These are phyloP conservation scores for Equus przewalskii DNA, from an alignment of 2,113 vertebrate species.

Conservation along the genomic window DNA sequence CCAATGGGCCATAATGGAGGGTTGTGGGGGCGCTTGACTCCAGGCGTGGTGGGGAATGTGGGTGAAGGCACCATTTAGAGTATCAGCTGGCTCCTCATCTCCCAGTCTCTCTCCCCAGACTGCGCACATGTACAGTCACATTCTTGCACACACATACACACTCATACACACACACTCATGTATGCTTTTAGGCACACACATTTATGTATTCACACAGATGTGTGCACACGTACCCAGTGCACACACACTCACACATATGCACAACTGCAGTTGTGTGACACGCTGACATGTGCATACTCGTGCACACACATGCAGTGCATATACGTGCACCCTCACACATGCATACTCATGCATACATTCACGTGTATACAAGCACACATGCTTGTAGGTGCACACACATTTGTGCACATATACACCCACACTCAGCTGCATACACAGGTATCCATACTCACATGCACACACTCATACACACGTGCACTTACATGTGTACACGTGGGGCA, in stretches of 20 bases:
- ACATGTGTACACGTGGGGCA: background rate
- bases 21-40: background rate
- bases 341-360: background rate
- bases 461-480: background rate
- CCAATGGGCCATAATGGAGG: background rate
- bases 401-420: no score
- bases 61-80: rapidly evolving
- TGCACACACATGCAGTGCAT: background rate
- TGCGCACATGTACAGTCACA: no score
- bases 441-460: no score
- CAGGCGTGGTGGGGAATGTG: no score
- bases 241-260: background rate
- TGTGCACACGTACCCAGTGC: background rate
- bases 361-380: background rate
- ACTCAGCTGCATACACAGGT: no score
- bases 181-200: background rate
- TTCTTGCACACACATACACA: background rate
- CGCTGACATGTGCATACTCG: no score
- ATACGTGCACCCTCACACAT: background rate
- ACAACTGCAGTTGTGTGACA: no score
- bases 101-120: background rate
- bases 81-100: background rate
- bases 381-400: background rate
- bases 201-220: background rate
- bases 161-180: background rate